Base-by-base conservation (phyloP, 2,888 invertebrate genomes). In the Drosophila colorata region DNA sequence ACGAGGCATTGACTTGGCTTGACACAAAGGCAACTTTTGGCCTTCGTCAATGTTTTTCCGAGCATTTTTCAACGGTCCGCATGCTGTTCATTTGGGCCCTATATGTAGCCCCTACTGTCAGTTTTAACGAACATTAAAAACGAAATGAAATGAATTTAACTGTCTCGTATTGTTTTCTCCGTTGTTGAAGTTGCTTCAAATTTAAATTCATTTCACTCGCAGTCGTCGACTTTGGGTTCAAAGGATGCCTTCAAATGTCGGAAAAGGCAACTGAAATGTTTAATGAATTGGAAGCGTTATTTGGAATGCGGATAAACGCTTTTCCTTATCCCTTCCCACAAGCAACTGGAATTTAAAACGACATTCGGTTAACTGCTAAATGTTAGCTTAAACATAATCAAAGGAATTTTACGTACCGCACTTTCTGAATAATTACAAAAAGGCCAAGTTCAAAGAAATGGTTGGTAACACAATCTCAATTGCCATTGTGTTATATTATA, bases 271-370 rank as follows among this genome's bases (percentile, higher is more conserved):
- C 58, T 23, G 64, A 81, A 77, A 69, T 76, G 78, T 53, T 73
- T 71, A 83, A 83, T 83, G 82, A 83, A 80, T 70, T 78, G 76
- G 66, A 83, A 83, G 64, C 61, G 77, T 78, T 69, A 47, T 65
- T 67, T 23, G 66, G 74, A 59, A 80, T 79, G 61, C 53, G 56
- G 40, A 57, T 61, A 58, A 57, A 59, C 16, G 55, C 49, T 67
- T 76, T 67, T 53, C 16, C 53, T 38, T 49, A 48, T 66, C 47
- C 64, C 53, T 43, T 46, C 57, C 25, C 44, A 51, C 48, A 28
- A 35, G 18, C 46, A 40, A 55, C 16, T 44, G 43, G 58, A 69
- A 68, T 76, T 63, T 59, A 41, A 41, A 68, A 60, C 44, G 67
- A 64, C 66, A 63, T 46, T 53, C 33, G 35, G 64, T 51, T 46